Percentiles rank a stretch among this genome's conserved stretches.
Conservation (phyloP, 2,888 invertebrate species). For the Diarsia mendica region DNA sequence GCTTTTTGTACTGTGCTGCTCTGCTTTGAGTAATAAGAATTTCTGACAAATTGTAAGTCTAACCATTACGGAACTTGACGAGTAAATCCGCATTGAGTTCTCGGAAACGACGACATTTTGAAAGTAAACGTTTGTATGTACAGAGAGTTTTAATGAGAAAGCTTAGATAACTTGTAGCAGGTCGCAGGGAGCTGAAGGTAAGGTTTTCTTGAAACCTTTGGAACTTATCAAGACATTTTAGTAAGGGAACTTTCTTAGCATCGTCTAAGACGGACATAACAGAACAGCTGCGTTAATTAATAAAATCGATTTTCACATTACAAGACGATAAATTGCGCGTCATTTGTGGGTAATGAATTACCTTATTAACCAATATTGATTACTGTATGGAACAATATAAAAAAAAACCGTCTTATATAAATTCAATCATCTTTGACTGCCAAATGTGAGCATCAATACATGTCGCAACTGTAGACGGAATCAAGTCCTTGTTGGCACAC, state of each 20-base stretch:
- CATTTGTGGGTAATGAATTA: background rate
- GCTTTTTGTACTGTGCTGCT: background rate
- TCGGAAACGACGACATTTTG: background rate
- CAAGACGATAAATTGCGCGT: background rate
- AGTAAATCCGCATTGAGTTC: background rate
- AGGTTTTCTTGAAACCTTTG: conserved; percentile 11
- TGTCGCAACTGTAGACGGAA: background rate
- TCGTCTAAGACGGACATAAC: background rate
- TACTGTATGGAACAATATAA: background rate
- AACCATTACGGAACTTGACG: background rate
- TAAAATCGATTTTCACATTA: background rate
- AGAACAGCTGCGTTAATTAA: background rate
- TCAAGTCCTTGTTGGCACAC: background rate
- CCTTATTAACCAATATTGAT: background rate
- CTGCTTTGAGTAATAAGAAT: background rate
- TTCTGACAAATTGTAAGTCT: background rate
- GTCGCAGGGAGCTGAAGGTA: background rate
- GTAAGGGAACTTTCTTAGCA: conserved; percentile 2
- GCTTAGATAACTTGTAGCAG: conserved; percentile 9
- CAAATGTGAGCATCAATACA: background rate
- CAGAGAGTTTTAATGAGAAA: conserved; percentile 25
- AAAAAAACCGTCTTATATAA: background rate
- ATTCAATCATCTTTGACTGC: background rate
- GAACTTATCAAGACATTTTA: conserved; percentile 13
- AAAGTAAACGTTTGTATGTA: background rate